Percentiles rank a stretch among this genome's conserved stretches.
Evolutionary conservation across 2,113 vertebrate species (phyloP).

Genomic region (Gnathonemus echidnorhynchus): DNA sequence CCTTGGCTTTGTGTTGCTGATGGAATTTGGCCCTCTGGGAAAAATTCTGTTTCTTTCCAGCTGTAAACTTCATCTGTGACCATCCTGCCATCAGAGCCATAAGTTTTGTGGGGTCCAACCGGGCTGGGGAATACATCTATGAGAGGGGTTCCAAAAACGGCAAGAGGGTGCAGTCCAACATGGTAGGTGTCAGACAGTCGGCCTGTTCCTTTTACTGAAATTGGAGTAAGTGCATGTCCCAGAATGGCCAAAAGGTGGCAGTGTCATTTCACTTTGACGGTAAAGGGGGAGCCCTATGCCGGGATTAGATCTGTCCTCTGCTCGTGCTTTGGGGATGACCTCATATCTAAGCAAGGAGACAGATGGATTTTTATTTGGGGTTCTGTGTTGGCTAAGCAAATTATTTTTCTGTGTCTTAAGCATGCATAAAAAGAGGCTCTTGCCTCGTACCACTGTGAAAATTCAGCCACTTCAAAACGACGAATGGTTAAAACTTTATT

Average conservation of each 20-base stretch:
- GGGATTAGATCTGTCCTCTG: background rate
- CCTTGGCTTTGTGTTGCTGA: background rate
- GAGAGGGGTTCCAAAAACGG: constrained; percentile 87
- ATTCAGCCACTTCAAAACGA: background rate
- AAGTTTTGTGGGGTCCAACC: constrained; percentile 97
- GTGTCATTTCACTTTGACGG: constrained; percentile 32
- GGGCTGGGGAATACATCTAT: constrained; percentile 94
- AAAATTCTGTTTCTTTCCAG: constrained; percentile 49
- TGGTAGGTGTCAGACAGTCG: constrained; percentile 62
- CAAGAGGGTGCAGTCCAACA: constrained; percentile 95
- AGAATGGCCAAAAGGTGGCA: constrained; percentile 49
- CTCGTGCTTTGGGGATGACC: background rate
- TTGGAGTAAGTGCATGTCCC: background rate
- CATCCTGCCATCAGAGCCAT: constrained; percentile 91
- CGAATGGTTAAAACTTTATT: background rate
- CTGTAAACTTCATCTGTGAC: constrained; percentile 93
- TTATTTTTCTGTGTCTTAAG: background rate
- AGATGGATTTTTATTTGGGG: background rate
- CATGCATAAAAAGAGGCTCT: background rate
- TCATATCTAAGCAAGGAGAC: constrained; percentile 3
- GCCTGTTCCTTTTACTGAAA: background rate
- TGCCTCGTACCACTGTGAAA: background rate
- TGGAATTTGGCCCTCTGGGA: background rate
- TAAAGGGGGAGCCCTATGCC: background rate
- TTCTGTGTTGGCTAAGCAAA: background rate